Evolutionary conservation across 2,797 vertebrate species (phyloP), one percentile per base, ranked within the genome.

Genomic region (Nothura maculosa): DNA sequence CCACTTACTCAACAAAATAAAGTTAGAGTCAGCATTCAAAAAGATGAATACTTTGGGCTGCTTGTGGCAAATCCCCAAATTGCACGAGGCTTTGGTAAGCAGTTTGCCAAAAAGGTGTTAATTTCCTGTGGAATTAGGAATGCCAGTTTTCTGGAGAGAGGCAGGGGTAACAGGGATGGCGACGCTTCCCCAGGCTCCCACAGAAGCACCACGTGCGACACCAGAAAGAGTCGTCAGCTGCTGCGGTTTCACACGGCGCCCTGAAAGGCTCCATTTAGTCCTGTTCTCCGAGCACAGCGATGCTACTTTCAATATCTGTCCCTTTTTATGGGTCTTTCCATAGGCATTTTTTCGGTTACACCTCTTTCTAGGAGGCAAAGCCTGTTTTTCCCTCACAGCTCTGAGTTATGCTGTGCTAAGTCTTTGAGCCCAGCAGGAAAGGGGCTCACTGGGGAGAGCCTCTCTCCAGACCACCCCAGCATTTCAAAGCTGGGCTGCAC

Each of bases 211-310:
- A 4, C 15, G 36, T 86, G 63, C 27, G 22, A 76, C 45, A 27
- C 18, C 52, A 69, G 85, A 93, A 91, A 90, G 60, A 42, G 32
- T 64, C 0, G 0, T 34, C 70, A 38, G 52, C 61, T 84, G 52
- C 61, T 84, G 72, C 79, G 85, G 42, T 77, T 93, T 92, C 69
- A 74, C 0, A 1, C 5, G 12, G 27, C n/a, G 36, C 20, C 74
- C 52, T 95, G 63, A 91, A 86, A 87, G 67, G 28, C 60, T 79
- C n/a, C 52, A 63, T 30, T 88, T 72, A 81, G 22, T 34, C 14
- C 17, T 3, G 12, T 3, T 83, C 92, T 38, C 50, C 84, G 40
- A 81, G 52, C 21, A 86, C 68, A 70, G 68, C 70, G 63, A 89
- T 0, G 0, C 76, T 76, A 63, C 17, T 47, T 73, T 48, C 34